phyloP scores from a whole-genome alignment of 2,113 vertebrate species.

The Notarius lentiginosus region DNA sequence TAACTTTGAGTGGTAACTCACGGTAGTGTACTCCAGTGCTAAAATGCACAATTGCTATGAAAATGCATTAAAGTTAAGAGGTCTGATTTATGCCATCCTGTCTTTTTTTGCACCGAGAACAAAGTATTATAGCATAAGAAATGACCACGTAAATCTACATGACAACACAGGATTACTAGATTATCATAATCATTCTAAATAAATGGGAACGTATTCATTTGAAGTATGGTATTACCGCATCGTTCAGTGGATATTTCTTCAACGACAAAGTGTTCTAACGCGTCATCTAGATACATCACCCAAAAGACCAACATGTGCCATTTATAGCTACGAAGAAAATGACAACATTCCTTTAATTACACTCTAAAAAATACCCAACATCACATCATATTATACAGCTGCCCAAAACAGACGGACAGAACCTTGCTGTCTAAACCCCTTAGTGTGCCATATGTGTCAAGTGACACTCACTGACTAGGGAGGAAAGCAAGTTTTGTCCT shows the following conservation, averaged over 20 bases:
- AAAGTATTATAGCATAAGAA: not conserved
- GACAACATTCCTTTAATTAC: conserved; percentile 13
- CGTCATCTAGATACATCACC: not conserved
- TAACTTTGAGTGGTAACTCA: not conserved
- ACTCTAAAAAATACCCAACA: not conserved
- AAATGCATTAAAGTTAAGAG: not conserved
- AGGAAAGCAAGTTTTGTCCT: not conserved
- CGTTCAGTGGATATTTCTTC: not conserved
- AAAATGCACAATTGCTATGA: not conserved
- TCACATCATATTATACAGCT: not conserved
- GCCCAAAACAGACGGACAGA: not conserved
- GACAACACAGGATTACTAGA: not conserved
- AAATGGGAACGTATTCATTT: not conserved
- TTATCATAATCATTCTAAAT: not conserved
- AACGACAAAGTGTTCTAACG: not conserved
- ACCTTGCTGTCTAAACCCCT: conserved; percentile 1
- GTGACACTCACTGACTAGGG: not conserved
- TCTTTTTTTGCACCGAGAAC: not conserved
- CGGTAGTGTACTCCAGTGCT: not conserved
- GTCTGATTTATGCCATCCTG: not conserved
- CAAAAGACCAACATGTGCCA: not conserved
- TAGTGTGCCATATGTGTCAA: not conserved
- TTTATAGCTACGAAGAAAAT: not conserved
- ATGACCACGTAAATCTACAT: not conserved
- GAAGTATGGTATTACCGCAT: not conserved